These are phyloP conservation scores for Pogona vitticeps DNA, from an alignment of 2,113 vertebrate species.

Conservation along the genomic window DNA sequence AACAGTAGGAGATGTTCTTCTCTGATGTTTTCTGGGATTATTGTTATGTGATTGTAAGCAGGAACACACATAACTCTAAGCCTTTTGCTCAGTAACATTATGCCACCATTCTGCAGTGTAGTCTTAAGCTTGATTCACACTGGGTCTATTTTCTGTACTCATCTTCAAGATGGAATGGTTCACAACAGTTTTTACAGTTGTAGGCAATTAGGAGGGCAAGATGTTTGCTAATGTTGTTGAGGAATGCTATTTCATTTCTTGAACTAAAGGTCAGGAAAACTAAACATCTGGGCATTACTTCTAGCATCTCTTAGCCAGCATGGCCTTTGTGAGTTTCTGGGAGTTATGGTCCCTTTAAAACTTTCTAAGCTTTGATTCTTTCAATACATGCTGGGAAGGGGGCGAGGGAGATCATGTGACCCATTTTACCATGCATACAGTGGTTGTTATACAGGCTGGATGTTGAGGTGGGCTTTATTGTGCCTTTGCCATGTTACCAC, in stretches of 20 bases:
- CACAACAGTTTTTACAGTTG: too few relatives aligned
- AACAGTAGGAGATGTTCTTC: background rate
- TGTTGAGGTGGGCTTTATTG: background rate
- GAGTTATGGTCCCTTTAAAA: too few relatives aligned
- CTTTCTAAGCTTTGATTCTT: background rate
- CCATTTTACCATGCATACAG: background rate
- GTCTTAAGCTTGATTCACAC: background rate
- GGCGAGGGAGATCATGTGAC: background rate
- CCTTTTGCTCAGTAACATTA: background rate
- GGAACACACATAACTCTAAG: background rate
- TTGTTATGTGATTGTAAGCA: background rate
- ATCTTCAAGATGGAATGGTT: background rate
- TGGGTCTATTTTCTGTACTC: background rate
- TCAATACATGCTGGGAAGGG: background rate
- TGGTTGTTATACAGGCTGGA: background rate
- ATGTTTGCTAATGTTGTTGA: too few relatives aligned
- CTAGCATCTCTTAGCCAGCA: too few relatives aligned
- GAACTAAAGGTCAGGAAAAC: background rate
- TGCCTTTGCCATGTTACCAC: background rate
- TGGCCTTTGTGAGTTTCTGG: too few relatives aligned
- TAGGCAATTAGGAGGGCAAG: too few relatives aligned
- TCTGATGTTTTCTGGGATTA: background rate
- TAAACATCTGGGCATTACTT: too few relatives aligned
- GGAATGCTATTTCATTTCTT: too few relatives aligned
- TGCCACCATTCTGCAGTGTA: background rate